Base-by-base conservation (phyloP, 2,113 vertebrate genomes). In the Sinocyclocheilus anshuiensis region DNA sequence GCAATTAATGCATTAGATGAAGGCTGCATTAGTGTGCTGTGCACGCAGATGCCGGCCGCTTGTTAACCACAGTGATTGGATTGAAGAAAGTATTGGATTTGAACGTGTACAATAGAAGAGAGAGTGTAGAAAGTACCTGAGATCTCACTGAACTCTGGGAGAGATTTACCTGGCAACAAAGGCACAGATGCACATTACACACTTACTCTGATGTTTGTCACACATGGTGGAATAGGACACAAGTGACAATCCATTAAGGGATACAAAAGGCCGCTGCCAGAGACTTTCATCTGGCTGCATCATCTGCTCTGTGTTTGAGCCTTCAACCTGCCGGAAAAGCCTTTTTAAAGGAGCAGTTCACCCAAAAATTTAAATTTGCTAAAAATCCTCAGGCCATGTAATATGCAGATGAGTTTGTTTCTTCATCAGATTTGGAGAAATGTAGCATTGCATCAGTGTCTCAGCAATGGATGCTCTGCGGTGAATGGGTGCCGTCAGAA, bases 161-260 rank as follows among this genome's bases (percentile, higher is more conserved):
- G 67, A 71, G 33, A 4, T 71, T 36, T 71, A 71, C 71, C 71
- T 45, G 22, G 20, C 11, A 45, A 76, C 72, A 48, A 16, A 48
- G 22, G n/a, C 72, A 48, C 72, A 16, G 72, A 76, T 76, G 72
- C n/a, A 6, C 42, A 76, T 76, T 48, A 76, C 42, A 75, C 72
- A 24, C 42, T 76, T 16, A 15, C 72, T 48, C 22, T 76, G 72
- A 76, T 76, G 72, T 76, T 26, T 76, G 69, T 76, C 72, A 76
- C 72, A 76, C 72, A 24, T 4, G 72, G 72, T 26, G 22, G 1
- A 76, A 76, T 4, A 16, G 22, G 72, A 76, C 72, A 76, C 42
- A 26, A 76, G 72, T 48, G 72, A 48, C 72, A 16, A 15, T 48
- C 72, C 72, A 76, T 76, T 76, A 76, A n/a, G 12, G 72, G 39